Conservation (phyloP, 2,113 vertebrate genomes). For the Hydrolagus affinis region DNA sequence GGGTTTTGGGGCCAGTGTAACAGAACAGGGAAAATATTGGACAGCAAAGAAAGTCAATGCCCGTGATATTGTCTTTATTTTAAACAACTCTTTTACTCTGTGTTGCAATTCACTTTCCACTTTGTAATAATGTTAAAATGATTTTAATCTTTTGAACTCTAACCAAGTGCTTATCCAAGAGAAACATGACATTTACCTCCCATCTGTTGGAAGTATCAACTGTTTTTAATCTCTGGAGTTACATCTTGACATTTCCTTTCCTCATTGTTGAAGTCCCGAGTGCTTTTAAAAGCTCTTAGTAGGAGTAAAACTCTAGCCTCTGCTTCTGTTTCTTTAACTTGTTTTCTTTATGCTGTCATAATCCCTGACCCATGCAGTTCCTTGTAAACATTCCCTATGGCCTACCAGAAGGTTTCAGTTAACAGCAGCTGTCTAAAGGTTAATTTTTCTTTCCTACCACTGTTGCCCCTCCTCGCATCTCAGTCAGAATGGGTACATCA, state of each 20-base stretch:
- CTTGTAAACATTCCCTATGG: slow-evolving; percentile 44
- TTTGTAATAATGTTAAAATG: slow-evolving; percentile 10
- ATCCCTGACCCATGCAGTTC: slow-evolving; percentile 49
- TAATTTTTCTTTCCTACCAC: slow-evolving; percentile 27
- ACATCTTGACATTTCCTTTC: slow-evolving; percentile 54
- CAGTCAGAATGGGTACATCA: slow-evolving; percentile 24
- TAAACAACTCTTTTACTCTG: no score
- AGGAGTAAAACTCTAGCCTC: slow-evolving; percentile 38
- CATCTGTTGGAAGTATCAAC: slow-evolving; percentile 56
- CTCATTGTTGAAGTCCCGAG: slow-evolving; percentile 30
- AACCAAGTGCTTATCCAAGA: slow-evolving; percentile 1
- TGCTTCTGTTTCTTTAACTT: slow-evolving; percentile 48
- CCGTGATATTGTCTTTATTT: no score
- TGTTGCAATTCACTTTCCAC: neutral
- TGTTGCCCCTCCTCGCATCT: slow-evolving; percentile 14
- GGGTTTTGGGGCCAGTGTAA: no score
- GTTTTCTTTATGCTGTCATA: slow-evolving; percentile 53
- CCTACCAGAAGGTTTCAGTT: slow-evolving; percentile 26
- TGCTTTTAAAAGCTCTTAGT: slow-evolving; percentile 25
- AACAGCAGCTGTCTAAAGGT: slow-evolving; percentile 24
- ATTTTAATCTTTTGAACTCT: slow-evolving; percentile 9
- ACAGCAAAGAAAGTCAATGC: no score
- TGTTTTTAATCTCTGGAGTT: slow-evolving; percentile 61
- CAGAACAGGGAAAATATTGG: no score
- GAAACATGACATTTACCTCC: slow-evolving; percentile 43